Conservation (phyloP, 1,140 invertebrate genomes). For the Drosophila quadrilineata region DNA sequence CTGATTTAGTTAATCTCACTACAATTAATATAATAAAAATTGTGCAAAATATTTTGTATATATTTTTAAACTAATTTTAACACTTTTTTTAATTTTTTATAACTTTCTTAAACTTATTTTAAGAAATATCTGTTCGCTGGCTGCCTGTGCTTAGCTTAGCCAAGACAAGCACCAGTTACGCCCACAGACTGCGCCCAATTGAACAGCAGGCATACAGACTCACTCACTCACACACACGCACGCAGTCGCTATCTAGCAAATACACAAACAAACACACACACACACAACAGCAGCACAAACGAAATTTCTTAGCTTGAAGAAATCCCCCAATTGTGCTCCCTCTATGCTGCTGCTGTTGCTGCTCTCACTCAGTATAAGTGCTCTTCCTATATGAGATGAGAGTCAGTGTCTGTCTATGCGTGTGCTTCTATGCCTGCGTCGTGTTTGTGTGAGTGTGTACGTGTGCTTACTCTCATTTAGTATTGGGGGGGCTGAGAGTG, state of each 20-base stretch:
- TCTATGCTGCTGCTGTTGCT: too few species aligned
- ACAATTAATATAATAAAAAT: neutral
- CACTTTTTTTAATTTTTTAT: too few species aligned
- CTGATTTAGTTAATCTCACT: neutral
- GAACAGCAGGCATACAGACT: neutral
- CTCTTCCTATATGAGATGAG: too few species aligned
- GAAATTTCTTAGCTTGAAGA: conserved; percentile 15
- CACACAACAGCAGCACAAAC: neutral
- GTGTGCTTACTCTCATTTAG: neutral
- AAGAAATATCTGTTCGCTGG: too few species aligned
- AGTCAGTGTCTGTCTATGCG: too few species aligned
- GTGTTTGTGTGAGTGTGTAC: neutral
- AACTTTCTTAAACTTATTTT: too few species aligned
- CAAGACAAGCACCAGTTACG: neutral
- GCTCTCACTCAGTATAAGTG: too few species aligned
- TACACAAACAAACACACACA: neutral
- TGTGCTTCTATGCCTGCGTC: too few species aligned
- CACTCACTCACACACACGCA: neutral
- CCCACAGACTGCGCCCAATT: neutral
- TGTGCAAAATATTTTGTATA: conserved; percentile 9
- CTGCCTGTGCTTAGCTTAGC: too few species aligned
- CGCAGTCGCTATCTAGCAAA: neutral
- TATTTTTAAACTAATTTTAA: too few species aligned
- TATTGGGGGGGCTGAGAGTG: neutral
- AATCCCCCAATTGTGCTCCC: conserved; percentile 5